Conservation (phyloP, 1,140 invertebrate species). For the Catajapyx aquilonaris region DNA sequence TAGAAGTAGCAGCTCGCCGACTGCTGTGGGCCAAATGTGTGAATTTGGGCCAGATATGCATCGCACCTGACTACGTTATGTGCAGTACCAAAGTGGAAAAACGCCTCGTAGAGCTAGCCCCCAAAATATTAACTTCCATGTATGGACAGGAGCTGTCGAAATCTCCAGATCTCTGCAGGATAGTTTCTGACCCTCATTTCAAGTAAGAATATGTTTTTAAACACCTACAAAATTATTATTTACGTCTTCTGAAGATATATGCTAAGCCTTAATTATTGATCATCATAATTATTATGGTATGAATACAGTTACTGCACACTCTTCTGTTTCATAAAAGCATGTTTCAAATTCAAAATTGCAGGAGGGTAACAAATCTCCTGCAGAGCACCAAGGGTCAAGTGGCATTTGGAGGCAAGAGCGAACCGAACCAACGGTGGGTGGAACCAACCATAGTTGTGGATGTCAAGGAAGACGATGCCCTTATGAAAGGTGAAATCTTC, state of each 20-base stretch:
- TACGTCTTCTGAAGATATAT: too few relatives aligned
- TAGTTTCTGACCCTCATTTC: constrained; percentile 68
- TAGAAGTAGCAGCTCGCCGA: constrained; percentile 48
- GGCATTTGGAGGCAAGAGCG: constrained; percentile 51
- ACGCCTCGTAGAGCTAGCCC: constrained; percentile 40
- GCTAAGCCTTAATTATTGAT: too few relatives aligned
- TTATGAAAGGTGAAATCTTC: constrained; percentile 92
- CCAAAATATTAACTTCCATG: constrained; percentile 53
- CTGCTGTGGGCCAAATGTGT: constrained; percentile 91
- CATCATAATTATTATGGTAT: too few relatives aligned
- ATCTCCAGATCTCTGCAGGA: constrained; percentile 62
- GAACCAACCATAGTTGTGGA: constrained; percentile 67
- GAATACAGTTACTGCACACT: too few relatives aligned
- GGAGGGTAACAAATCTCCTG: too few relatives aligned
- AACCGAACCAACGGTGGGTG: constrained; percentile 56
- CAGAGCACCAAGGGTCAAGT: constrained; percentile 45
- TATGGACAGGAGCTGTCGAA: constrained; percentile 60
- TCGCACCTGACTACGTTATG: constrained; percentile 91
- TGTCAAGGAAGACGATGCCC: constrained; percentile 45
- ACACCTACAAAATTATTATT: too few relatives aligned
- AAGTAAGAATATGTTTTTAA: constrained; percentile 22
- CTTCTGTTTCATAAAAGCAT: too few relatives aligned
- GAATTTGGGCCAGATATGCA: constrained; percentile 91
- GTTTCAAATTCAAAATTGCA: too few relatives aligned
- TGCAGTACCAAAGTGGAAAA: constrained; percentile 53